Base-by-base conservation (phyloP, 1,140 invertebrate species). In the Papilio xuthus region DNA sequence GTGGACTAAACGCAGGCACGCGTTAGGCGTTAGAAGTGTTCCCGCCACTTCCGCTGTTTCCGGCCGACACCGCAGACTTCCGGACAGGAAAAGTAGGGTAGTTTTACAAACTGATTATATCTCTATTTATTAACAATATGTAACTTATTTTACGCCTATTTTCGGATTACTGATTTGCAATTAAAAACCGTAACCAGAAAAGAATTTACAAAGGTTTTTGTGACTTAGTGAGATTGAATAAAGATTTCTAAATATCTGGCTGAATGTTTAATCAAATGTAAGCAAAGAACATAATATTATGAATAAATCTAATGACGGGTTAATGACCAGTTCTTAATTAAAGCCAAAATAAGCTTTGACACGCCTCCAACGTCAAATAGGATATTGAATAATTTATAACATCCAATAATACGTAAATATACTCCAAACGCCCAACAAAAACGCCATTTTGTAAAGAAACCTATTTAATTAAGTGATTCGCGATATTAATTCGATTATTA, bases 401-500 rank as follows among this genome's bases (percentile, higher is more conserved):
- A 50, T 44, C 77, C 67, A 78, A 78, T 74, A 74, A 75, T 77
- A 50, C 67, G 63, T 75, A 56, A 76, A 79, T 80, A 72, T 42
- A 70, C 32, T 42, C 47, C 20, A 75, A 74, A n/a, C 53, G 73
- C 8, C 73, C 83, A 86, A 82, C 82, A 84, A 83, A 83, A 83
- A 78, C 71, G 80, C 79, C 81, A 83, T 85, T 85, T 85, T 82
- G 84, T 84, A 79, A 86, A 84, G 82, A 85, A 89, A 92, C 90
- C 90, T 90, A 91, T 92, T 91, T 92, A 93, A 92, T 93, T 91
- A 92, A 93, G 88, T 84, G 90, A 92, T 92, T 86, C 86, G 83
- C 87, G 85, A 91, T 92, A 91, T 89, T 93, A 91, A 92, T 89
- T 89, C 90, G 90, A 91, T 91, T 92, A 91, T 90, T 88, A 87